Conservation (phyloP, 2,113 vertebrate species). For the Emydocephalus ijimae region DNA sequence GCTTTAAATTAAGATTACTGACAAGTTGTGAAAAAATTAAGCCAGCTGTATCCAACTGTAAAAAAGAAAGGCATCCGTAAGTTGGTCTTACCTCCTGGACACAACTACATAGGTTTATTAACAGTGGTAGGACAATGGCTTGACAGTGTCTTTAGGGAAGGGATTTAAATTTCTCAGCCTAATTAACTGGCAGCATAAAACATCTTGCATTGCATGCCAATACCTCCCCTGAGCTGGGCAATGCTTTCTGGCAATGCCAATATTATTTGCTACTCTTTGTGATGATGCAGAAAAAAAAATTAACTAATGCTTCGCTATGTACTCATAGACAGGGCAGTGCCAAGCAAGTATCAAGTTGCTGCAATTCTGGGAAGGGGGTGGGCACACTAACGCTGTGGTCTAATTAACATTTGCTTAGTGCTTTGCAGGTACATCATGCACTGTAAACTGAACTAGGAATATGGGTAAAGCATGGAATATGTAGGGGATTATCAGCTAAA, state of each 20-base stretch:
- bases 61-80: background rate
- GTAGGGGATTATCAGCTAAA: background rate
- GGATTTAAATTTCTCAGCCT: background rate
- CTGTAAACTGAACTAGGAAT: background rate
- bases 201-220: background rate
- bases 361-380: background rate
- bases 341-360: background rate
- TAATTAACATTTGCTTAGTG: conserved; percentile 35
- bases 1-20: background rate
- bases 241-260: background rate
- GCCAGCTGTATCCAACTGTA: background rate
- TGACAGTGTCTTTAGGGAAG: background rate
- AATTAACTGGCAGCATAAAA: background rate
- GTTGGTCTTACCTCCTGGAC: background rate
- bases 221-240: background rate
- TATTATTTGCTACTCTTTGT: background rate
- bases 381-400: background rate
- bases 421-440: background rate
- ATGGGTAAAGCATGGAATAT: background rate
- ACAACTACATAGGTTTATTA: background rate
- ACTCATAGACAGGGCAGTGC: background rate
- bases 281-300: background rate
- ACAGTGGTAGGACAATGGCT: background rate
- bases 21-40: background rate
- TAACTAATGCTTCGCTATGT: background rate